Conservation (phyloP, 2,797 vertebrate species). For the Lagocephalus sceleratus region DNA sequence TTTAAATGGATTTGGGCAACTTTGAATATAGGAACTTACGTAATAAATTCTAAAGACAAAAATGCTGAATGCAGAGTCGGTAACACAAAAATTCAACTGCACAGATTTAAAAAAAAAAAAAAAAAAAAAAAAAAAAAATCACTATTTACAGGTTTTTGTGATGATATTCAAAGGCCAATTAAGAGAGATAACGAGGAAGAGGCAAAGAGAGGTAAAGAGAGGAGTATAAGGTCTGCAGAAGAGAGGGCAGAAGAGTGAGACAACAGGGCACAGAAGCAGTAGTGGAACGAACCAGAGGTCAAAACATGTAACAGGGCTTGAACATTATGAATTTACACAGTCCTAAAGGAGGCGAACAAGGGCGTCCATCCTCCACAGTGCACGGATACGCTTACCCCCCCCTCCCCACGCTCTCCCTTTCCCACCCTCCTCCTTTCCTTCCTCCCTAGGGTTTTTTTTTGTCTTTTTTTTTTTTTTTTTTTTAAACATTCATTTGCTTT, state of each 20-base stretch:
- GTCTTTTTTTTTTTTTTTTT: conserved; percentile 31
- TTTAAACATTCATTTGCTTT: conserved; percentile 87
- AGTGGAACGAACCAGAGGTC: conserved; percentile 60
- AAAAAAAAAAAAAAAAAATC: conserved; percentile 60
- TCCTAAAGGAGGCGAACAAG: conserved; percentile 76
- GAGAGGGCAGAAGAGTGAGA: conserved; percentile 40
- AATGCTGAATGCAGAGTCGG: conserved; percentile 88
- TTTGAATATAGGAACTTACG: conserved; percentile 99
- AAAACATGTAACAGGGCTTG: conserved; percentile 64
- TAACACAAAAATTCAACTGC: conserved; percentile 92
- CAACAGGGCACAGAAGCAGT: conserved; percentile 52
- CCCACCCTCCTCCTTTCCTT: conserved; percentile 53
- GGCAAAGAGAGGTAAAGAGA: conserved; percentile 56
- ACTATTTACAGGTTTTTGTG: conserved; percentile 93
- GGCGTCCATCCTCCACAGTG: conserved; percentile 84
- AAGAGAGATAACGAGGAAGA: conserved; percentile 64
- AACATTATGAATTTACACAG: conserved; percentile 89
- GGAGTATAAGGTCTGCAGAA: conserved; percentile 43
- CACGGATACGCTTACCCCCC: conserved; percentile 81
- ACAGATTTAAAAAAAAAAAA: conserved; percentile 93
- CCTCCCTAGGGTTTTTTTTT: conserved; percentile 14
- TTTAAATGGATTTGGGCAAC: conserved; percentile 99
- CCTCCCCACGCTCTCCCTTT: conserved; percentile 67
- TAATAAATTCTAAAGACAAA: conserved; percentile 99
- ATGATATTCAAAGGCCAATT: conserved; percentile 94